Base-by-base conservation (phyloP, 2,797 vertebrate species). In the Sparidentex hasta region DNA sequence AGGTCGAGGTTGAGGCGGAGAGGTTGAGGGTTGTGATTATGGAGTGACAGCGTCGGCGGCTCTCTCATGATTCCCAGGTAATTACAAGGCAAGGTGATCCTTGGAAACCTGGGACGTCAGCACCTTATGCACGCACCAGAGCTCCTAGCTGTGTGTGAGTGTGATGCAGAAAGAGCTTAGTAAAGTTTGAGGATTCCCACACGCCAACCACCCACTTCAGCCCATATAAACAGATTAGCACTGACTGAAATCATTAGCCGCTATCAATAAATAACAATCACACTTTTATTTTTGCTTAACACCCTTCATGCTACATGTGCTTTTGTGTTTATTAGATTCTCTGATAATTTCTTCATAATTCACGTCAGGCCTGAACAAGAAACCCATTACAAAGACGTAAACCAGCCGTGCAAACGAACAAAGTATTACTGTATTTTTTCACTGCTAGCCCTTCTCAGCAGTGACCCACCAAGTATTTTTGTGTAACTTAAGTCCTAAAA, bases 41-140 rank as follows among this genome's bases (percentile, higher is more conserved):
- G 94, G 85, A 95, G 95, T 94, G 94, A 93, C 94, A 93, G 94
- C 95, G 92, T 93, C 88, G 94, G 93, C 88, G 90, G 94, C 94
- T 94, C 94, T 94, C 94, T 95, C 94, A 95, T 95, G 96, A 96
- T 95, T 96, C 94, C 90, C 89, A 90, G 89, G 93, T 96, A 96
- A 97, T 97, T 96, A 97, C 92, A 95, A 97, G 95, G 96, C 95
- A 94, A 95, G 95, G 94, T 82, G 93, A 96, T 92, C 93, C 96
- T 94, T 89, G 80, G 92, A 95, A 95, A 95, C 91, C 91, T 85
- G 84, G 87, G 81, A 94, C 95, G 94, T 94, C 94, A 95, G 90
- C 25, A 84, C 90, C 92, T 94, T 90, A 91, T 91, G 88, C 93
- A 96, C 89, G 94, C 92, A 84, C 88, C 90, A 88, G 78, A 76